These are phyloP conservation scores for Euphonia xanthogaster DNA, from an alignment of 2,797 vertebrate genomes.

Conservation along the genomic window DNA sequence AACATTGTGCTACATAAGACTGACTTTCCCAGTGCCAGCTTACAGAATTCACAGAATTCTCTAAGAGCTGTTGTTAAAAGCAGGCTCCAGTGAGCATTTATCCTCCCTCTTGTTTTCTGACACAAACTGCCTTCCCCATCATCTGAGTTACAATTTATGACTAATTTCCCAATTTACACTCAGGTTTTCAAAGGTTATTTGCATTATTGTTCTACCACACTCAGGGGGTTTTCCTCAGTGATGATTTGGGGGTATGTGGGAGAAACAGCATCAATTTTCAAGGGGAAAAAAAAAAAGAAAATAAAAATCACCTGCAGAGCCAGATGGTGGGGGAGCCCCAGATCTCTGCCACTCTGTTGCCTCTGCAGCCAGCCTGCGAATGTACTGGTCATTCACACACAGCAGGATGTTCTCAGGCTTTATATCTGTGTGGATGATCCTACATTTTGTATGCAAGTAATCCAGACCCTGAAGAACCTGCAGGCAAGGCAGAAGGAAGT, in stretches of 20 bases:
- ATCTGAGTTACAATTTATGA: not conserved
- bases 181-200: not conserved
- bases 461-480: constrained; percentile 96
- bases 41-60: not conserved
- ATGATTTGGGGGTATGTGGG: fast-evolving
- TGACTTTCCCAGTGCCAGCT: not conserved
- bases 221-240: not conserved
- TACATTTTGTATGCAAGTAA: constrained; percentile 95
- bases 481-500: not conserved
- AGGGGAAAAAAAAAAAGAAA: fast-evolving
- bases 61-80: not conserved
- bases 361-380: constrained; percentile 92
- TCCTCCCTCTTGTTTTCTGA: not conserved
- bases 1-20: not conserved
- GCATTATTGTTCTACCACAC: not conserved
- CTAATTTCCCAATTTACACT: not conserved
- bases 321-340: constrained; percentile 91
- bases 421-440: constrained; percentile 98
- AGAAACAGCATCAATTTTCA: not conserved
- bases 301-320: constrained; percentile 86
- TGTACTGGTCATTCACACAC: constrained; percentile 92
- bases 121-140: not conserved
- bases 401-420: constrained; percentile 97
- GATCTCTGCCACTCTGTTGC: constrained; percentile 95
- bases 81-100: not conserved